Evolutionary conservation across 2,113 vertebrate genomes (phyloP), one percentile per base, ranked within the genome.

Genomic region (Sylvietta virens): DNA sequence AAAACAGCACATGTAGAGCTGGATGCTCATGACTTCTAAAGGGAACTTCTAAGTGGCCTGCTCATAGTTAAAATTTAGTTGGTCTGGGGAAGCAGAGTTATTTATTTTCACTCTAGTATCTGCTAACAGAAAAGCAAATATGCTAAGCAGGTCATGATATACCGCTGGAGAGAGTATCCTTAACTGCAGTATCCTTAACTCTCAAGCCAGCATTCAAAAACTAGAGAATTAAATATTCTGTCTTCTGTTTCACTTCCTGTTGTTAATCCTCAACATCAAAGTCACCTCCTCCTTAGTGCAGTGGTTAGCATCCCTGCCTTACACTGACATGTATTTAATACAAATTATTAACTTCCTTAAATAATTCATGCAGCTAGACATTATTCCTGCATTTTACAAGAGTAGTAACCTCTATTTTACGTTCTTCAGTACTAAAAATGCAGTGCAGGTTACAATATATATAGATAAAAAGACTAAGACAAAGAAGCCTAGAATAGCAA

Each of bases 201-300:
- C 96, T 98, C 86, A 97, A 97, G 95, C 96, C 97, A 98, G 94
- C 91, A 84, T 95, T 97, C 97, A 97, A 97, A 95, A 97, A 97
- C 98, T 98, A 97, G 92, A 98, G 98, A 98, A 98, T 98, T 97
- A 96, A 97, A 95, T 92, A 94, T 97, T 98, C 96, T 98, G 97
- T 93, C 91, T 97, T 97, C 98, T 98, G 97, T 98, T 98, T 97
- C 94, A 86, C 98, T 98, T 98, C 98, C 97, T 97, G 98, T 97
- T 97, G 98, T 98, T 98, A 98, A 98, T 88, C 96, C 97, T 96
- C 85, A 96, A 98, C 98, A 98, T 98, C 98, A 98, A 98, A 98
- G 98, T 95, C 96, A 95, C 95, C 97, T 95, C 96, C 92, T 96
- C 95, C 97, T 98, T 98, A 98, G 98, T 97, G 98, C 97, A 98